phyloP scores from a whole-genome alignment of 2,888 invertebrate species.

The Drosophila nigritarsus region DNA sequence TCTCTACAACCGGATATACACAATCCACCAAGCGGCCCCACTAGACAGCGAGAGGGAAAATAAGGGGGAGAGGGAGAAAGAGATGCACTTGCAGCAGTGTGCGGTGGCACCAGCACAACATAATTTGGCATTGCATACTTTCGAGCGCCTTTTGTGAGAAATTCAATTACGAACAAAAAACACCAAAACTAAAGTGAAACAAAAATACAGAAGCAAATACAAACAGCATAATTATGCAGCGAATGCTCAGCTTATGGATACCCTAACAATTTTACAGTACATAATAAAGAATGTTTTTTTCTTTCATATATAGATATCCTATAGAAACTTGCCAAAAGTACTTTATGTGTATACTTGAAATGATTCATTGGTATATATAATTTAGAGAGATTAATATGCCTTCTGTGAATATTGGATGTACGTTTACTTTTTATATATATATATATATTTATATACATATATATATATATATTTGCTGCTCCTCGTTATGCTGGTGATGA shows the following conservation, averaged over 20 bases:
- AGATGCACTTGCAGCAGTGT: neutral
- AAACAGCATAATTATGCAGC: neutral
- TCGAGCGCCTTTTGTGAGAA: conserved; percentile 52
- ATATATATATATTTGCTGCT: too few species aligned
- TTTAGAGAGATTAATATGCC: neutral
- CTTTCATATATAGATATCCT: neutral
- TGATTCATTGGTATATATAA: neutral
- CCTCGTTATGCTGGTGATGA: too few species aligned
- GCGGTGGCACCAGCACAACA: conserved; percentile 49
- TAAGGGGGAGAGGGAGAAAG: neutral
- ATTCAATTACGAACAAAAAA: conserved; percentile 61
- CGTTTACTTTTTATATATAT: too few species aligned
- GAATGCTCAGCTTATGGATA: conserved; percentile 8
- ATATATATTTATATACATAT: too few species aligned
- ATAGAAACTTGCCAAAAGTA: neutral
- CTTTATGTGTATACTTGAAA: neutral
- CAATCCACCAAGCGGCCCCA: neutral
- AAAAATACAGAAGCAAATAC: neutral
- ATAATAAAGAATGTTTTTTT: too few species aligned
- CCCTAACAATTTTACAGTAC: neutral
- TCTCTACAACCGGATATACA: conserved; percentile 5
- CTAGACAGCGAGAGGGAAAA: neutral
- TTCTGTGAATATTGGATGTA: neutral
- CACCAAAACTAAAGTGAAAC: neutral
- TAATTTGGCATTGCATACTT: conserved; percentile 78